A percentile compares a stretch with the other conserved stretches of the same genome.
These are phyloP conservation scores for Tolmerus cingulatus DNA, from an alignment of 2,888 invertebrate genomes.

Conservation along the genomic window DNA sequence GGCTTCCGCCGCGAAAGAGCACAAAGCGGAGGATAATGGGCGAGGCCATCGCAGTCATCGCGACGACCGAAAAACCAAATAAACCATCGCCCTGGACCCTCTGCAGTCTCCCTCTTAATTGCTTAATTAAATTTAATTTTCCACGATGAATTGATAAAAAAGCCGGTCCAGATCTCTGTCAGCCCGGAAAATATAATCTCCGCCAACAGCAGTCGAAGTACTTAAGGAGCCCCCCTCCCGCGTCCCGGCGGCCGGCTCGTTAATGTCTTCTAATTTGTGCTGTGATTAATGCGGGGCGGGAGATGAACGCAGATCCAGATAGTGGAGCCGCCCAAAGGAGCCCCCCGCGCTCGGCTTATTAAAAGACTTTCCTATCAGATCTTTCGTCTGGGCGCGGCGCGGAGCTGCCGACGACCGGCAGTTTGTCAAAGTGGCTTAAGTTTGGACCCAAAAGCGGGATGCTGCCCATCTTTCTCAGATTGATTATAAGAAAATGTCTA, in stretches of 20 bases:
- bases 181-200: constrained; percentile 8
- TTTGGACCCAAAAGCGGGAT: background rate
- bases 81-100: background rate
- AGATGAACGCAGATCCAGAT: constrained; percentile 18
- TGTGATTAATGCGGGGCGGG: constrained; percentile 25
- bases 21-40: background rate
- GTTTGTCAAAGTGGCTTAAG: background rate
- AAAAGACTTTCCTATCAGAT: constrained; percentile 15
- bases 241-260: background rate
- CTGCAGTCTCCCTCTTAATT: constrained; percentile 18
- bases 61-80: background rate
- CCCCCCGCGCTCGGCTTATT: background rate
- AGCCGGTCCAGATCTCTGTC: background rate
- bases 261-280: constrained; percentile 39
- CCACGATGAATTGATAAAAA: constrained; percentile 38
- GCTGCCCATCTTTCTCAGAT: background rate
- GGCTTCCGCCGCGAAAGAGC: background rate
- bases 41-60: background rate
- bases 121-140: constrained; percentile 40
- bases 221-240: background rate
- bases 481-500: background rate
- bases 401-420: background rate
- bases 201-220: background rate
- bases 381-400: background rate
- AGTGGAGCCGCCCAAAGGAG: background rate